A percentile compares a stretch with the other conserved stretches of the same genome.
Conservation (phyloP, 2,797 vertebrate species). For the Hoplostethus mediterraneus region DNA sequence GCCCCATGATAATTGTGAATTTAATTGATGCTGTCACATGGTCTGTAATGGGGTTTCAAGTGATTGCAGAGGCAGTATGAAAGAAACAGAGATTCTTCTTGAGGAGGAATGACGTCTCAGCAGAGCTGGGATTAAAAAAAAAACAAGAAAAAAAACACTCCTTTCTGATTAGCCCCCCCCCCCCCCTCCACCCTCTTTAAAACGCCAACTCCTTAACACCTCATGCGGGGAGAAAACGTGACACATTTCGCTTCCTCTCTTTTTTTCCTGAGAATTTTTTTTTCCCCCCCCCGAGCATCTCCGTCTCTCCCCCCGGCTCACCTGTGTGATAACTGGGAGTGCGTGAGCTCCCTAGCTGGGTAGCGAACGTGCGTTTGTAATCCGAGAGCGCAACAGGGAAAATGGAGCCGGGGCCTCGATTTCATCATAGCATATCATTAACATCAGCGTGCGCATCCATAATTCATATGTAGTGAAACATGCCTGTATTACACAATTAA, state of each 20-base stretch:
- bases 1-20: slow-evolving; percentile 81
- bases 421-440: slow-evolving; percentile 67
- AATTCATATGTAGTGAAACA: slow-evolving; percentile 68
- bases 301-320: slow-evolving; percentile 35
- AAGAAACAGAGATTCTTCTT: slow-evolving; percentile 68
- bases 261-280: no score
- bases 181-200: slow-evolving; percentile 53
- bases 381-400: slow-evolving; percentile 53
- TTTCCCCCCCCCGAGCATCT: slow-evolving; percentile 3
- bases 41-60: slow-evolving; percentile 77
- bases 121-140: slow-evolving; percentile 73
- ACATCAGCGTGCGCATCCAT: slow-evolving; percentile 61
- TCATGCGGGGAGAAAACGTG: slow-evolving; percentile 57
- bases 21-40: slow-evolving; percentile 84
- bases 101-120: slow-evolving; percentile 74
- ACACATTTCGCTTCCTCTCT: slow-evolving; percentile 46
- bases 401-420: slow-evolving; percentile 52
- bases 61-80: slow-evolving; percentile 74
- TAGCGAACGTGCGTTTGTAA: slow-evolving; percentile 41
- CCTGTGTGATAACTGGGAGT: slow-evolving; percentile 23
- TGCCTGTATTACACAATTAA: slow-evolving; percentile 57
- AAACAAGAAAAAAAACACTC: slow-evolving; percentile 37
- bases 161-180: slow-evolving; percentile 72
- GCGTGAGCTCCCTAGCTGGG: slow-evolving; percentile 29
- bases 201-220: slow-evolving; percentile 66